Percentiles rank a stretch among this genome's conserved stretches.
Conservation (phyloP, 2,113 vertebrate species). For the Ceratotherium simum region DNA sequence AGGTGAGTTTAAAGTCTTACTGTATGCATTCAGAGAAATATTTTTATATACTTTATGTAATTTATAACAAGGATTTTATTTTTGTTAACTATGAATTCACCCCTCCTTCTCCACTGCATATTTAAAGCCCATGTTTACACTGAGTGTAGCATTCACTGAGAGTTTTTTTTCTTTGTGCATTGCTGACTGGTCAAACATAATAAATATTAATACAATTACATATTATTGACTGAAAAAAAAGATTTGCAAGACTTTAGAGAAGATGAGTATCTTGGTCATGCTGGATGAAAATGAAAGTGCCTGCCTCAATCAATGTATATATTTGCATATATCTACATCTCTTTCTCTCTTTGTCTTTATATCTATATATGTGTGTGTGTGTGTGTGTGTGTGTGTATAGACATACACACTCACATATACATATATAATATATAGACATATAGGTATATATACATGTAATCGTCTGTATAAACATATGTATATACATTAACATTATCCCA, state of each 20-base stretch:
- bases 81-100: constrained; percentile 79
- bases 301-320: too few relatives aligned
- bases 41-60: constrained; percentile 91
- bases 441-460: not conserved
- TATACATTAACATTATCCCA: not conserved
- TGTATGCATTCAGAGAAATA: constrained; percentile 94
- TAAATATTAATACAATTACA: constrained; percentile 79
- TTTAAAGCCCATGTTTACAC: constrained; percentile 75
- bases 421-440: not conserved
- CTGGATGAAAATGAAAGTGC: not conserved
- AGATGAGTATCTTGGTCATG: not conserved
- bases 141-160: constrained; percentile 69
- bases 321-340: too few relatives aligned
- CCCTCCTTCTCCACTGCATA: constrained; percentile 55
- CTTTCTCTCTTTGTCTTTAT: not conserved
- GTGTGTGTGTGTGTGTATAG: too few relatives aligned
- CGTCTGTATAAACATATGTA: not conserved
- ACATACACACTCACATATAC: too few relatives aligned
- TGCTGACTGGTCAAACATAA: constrained; percentile 71
- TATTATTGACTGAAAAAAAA: constrained; percentile 50
- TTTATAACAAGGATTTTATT: constrained; percentile 84
- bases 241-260: not conserved
- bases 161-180: constrained; percentile 73
- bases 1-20: constrained; percentile 86
- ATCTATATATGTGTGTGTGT: too few relatives aligned